These are phyloP conservation scores for Hetaerina americana DNA, from an alignment of 1,140 invertebrate species.

Conservation along the genomic window DNA sequence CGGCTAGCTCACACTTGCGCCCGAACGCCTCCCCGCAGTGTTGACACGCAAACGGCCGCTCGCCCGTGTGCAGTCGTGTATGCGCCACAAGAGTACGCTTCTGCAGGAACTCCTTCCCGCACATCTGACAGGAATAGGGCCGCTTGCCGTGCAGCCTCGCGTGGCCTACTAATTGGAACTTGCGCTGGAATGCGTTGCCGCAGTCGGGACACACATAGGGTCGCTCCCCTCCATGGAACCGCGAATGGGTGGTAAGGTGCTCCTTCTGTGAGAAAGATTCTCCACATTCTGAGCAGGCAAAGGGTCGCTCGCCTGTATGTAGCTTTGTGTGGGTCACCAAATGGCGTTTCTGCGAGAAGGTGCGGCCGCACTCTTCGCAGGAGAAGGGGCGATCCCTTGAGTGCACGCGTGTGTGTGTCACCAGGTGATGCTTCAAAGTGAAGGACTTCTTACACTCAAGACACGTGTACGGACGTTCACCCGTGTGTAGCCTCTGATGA, in stretches of 20 bases:
- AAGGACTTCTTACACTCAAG: conserved; percentile 77
- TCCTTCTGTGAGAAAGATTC: conserved; percentile 78
- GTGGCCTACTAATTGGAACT: conserved; percentile 73
- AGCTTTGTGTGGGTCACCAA: conserved; percentile 75
- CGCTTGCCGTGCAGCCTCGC: conserved; percentile 61
- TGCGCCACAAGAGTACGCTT: conserved; percentile 65
- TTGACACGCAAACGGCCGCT: conserved; percentile 42
- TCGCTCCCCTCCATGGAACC: conserved; percentile 68
- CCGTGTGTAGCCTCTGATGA: conserved; percentile 63
- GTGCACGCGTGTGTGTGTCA: conserved; percentile 61
- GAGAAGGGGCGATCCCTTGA: conserved; percentile 66
- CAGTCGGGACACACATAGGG: conserved; percentile 71
- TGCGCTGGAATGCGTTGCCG: conserved; percentile 66
- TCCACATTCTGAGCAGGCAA: conserved; percentile 71
- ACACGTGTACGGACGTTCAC: conserved; percentile 67
- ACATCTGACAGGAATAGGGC: conserved; percentile 65
- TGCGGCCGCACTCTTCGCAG: conserved; percentile 64
- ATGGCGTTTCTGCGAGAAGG: conserved; percentile 66
- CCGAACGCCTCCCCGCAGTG: conserved; percentile 64
- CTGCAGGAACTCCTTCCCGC: conserved; percentile 71
- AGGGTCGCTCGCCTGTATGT: conserved; percentile 76
- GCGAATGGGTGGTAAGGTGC: conserved; percentile 41
- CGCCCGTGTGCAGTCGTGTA: conserved; percentile 46
- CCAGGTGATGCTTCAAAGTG: conserved; percentile 64
- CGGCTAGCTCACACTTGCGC: conserved; percentile 49